These are phyloP conservation scores for Hemibagrus wyckioides DNA, from an alignment of 2,113 vertebrate genomes.

Conservation along the genomic window DNA sequence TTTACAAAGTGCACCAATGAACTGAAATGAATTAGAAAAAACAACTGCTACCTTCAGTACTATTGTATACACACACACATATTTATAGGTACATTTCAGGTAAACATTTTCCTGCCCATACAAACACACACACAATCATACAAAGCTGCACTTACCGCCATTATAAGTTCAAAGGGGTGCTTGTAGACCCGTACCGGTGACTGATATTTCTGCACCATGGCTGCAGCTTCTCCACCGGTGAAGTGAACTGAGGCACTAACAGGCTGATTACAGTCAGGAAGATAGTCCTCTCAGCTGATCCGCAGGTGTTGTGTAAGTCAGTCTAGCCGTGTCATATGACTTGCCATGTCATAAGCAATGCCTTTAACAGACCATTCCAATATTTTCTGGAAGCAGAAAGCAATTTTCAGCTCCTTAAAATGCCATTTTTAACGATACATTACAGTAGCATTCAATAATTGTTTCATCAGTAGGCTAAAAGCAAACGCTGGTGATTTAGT, in stretches of 20 bases:
- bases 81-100: neutral
- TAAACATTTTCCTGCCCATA: neutral
- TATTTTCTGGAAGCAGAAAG: neutral
- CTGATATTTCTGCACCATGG: constrained; percentile 97
- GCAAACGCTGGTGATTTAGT: neutral
- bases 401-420: neutral
- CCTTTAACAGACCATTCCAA: neutral
- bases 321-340: constrained; percentile 19
- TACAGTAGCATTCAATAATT: neutral
- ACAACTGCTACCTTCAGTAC: neutral
- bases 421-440: neutral
- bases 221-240: constrained; percentile 43
- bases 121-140: constrained; percentile 4
- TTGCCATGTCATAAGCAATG: neutral
- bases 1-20: neutral
- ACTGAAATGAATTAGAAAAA: neutral
- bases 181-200: constrained; percentile 96
- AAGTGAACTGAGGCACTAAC: constrained; percentile 9
- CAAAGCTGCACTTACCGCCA: constrained; percentile 86
- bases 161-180: constrained; percentile 91
- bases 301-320: constrained; percentile 7
- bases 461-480: neutral
- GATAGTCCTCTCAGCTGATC: neutral
- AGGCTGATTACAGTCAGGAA: neutral
- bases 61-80: neutral